These are phyloP conservation scores for Glaucopsyche alexis DNA, from an alignment of 2,888 invertebrate genomes.

Conservation along the genomic window DNA sequence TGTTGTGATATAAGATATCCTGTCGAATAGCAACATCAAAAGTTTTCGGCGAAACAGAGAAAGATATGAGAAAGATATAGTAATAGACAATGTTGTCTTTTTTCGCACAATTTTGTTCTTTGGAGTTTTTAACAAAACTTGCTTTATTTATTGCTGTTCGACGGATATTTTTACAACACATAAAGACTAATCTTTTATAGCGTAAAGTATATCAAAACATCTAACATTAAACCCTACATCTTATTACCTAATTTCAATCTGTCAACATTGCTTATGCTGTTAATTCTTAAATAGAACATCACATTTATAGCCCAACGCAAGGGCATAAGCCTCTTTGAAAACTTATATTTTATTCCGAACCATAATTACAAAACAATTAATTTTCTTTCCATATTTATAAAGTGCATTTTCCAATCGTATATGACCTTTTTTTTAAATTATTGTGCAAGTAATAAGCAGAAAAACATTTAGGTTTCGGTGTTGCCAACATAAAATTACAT, in stretches of 20 bases:
- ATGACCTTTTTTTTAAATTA: neutral
- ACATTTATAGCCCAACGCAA: neutral
- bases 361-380: neutral
- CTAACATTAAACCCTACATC: slow-evolving; percentile 10
- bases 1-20: neutral
- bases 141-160: too few species aligned
- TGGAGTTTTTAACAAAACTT: too few species aligned
- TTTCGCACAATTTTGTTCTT: too few species aligned
- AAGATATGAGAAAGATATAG: too few species aligned
- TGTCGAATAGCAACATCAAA: neutral
- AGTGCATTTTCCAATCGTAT: neutral
- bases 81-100: neutral
- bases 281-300: slow-evolving; percentile 5
- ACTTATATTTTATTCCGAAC: neutral
- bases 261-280: neutral
- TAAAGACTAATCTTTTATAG: neutral
- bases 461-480: neutral
- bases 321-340: slow-evolving; percentile 16
- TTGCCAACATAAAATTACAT: neutral
- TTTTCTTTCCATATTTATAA: neutral
- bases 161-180: neutral
- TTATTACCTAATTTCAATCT: slow-evolving; percentile 21
- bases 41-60: too few species aligned
- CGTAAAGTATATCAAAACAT: slow-evolving; percentile 12
- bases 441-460: neutral